Base-by-base conservation (phyloP, 2,888 invertebrate genomes). In the Pseudococcus jackbeardsleyi region DNA sequence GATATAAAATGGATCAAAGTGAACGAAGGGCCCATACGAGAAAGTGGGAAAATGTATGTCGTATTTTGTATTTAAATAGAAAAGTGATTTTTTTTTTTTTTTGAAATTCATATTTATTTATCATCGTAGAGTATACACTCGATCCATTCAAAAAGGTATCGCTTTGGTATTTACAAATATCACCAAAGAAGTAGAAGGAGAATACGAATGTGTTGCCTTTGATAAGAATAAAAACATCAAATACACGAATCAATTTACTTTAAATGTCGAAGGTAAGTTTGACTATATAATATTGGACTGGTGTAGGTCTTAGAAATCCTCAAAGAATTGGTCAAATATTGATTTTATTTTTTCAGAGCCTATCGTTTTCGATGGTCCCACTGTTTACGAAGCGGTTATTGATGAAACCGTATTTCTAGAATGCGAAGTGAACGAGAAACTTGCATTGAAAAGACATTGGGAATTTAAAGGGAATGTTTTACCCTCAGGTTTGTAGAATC, bases 371-470 rank as follows among this genome's bases (percentile, higher is more conserved):
- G 48, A 50, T 8, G 50, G 88, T 42, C 88, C 88, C 9, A 82
- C n/a, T 17, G 12, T 50, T n/a, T 77, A 54, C 54, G 79, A 79
- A 33, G 88, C 42, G 19, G 59, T 79, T 0, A 17, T 82, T 2
- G 48, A 88, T 26, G 88, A 88, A 22, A 54, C 26, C 19, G 82
- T 88, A 5, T 39, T 39, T 17, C 33, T 88, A 6, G 42, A 82
- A 88, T 88, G 88, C 59, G 50, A 79, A 88, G 88, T 88, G 12
- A 88, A 79, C 39, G 79, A 77, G 46, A 88, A 82, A 82, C 8
- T 33, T 48, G n/a, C 42, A 19, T 33, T 50, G 33, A 46, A 54
- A 19, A 77, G 54, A 15, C 42, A 88, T 59, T 88, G 88, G 88
- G 88, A 88, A 82, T 88, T 88, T 19, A 82, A 82, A 12, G 88